These are phyloP conservation scores for Helarctos malayanus DNA, from an alignment of 2,797 vertebrate species.

Conservation along the genomic window DNA sequence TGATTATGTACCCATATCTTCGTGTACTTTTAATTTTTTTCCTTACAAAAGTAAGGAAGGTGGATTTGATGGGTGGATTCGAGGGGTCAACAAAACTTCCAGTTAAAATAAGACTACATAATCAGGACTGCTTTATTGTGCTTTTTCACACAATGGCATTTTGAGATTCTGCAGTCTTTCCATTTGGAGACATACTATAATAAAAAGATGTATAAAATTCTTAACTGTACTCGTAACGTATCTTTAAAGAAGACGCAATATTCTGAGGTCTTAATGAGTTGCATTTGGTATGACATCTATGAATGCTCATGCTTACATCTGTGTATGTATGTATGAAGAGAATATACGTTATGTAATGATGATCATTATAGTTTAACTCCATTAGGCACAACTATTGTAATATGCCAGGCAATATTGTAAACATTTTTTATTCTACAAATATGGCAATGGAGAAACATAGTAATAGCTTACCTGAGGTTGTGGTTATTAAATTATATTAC, in stretches of 20 bases:
- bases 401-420: background rate
- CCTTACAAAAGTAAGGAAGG: background rate
- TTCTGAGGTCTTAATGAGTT: background rate
- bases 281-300: background rate
- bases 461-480: background rate
- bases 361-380: background rate
- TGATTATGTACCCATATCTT: background rate
- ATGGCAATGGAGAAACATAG: background rate
- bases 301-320: background rate
- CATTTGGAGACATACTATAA: background rate
- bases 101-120: constrained; percentile 6
- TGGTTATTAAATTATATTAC: background rate
- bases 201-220: background rate
- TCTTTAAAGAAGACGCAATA: background rate
- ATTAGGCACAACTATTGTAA: background rate
- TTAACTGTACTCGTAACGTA: background rate
- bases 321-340: background rate
- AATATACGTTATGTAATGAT: background rate
- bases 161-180: background rate
- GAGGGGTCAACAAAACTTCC: background rate
- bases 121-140: background rate
- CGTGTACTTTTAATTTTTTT: background rate
- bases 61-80: background rate
- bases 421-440: background rate
- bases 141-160: background rate